These are phyloP conservation scores for Listrodromus nycthemerus DNA, from an alignment of 2,888 invertebrate genomes.

Conservation along the genomic window DNA sequence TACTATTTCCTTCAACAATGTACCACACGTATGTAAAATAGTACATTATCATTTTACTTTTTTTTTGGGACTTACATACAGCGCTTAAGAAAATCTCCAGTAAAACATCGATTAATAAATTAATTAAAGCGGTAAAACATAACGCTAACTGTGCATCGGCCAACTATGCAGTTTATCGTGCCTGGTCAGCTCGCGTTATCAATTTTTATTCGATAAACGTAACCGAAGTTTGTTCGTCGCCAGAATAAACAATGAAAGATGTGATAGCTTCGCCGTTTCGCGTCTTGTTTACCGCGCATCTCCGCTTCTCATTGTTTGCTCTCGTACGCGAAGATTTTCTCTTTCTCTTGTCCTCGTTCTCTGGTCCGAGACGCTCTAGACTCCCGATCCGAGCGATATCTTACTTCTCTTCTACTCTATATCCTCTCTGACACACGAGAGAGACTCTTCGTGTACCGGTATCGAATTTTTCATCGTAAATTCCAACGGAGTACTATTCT, in stretches of 20 bases:
- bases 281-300: constrained; percentile 27
- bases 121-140: neutral
- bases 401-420: constrained; percentile 27
- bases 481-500: constrained; percentile 36
- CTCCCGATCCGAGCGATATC: constrained; percentile 24
- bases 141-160: constrained; percentile 10
- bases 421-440: neutral
- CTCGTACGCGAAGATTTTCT: constrained; percentile 27
- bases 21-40: too few species aligned
- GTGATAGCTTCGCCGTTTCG: constrained; percentile 14
- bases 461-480: constrained; percentile 51
- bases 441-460: constrained; percentile 36
- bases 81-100: too few species aligned
- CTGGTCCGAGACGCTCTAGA: neutral
- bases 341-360: constrained; percentile 4
- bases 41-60: too few species aligned
- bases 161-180: too few species aligned
- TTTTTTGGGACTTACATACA: too few species aligned
- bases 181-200: too few species aligned
- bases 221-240: neutral
- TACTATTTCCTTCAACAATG: too few species aligned
- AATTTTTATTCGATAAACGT: neutral
- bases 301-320: constrained; percentile 11
- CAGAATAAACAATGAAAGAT: constrained; percentile 26
- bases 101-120: too few species aligned